Conservation (phyloP, 2,113 vertebrate genomes). For the Pelobates fuscus region DNA sequence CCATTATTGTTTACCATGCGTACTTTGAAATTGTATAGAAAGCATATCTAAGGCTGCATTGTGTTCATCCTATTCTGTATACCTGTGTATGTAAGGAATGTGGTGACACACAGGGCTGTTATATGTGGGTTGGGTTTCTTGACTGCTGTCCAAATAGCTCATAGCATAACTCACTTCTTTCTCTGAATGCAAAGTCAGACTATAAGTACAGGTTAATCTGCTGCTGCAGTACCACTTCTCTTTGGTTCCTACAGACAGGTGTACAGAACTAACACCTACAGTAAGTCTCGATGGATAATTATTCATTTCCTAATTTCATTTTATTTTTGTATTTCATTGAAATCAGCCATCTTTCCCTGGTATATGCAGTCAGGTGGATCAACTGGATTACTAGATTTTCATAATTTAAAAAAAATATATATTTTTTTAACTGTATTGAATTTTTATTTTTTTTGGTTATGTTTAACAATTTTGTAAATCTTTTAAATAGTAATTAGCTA, state of each 20-base stretch:
- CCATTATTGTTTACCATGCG: too few relatives aligned
- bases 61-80: not conserved
- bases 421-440: too few relatives aligned
- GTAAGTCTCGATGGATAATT: slow-evolving; percentile 13
- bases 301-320: not conserved
- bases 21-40: too few relatives aligned
- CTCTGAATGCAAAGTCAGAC: not conserved
- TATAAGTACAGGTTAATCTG: slow-evolving; percentile 23
- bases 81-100: slow-evolving; percentile 19
- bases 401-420: too few relatives aligned
- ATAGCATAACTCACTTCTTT: slow-evolving; percentile 33
- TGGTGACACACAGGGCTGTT: slow-evolving; percentile 28
- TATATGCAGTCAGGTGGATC: not conserved
- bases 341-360: not conserved
- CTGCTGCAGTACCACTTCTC: not conserved
- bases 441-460: too few relatives aligned
- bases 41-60: too few relatives aligned
- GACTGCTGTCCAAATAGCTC: slow-evolving; percentile 41
- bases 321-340: not conserved
- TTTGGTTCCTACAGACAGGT: slow-evolving; percentile 24
- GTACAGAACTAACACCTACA: not conserved
- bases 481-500: too few relatives aligned
- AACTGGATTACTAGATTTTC: too few relatives aligned
- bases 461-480: too few relatives aligned
- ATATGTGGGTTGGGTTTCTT: slow-evolving; percentile 32